These are phyloP conservation scores for Pollenia amentaria DNA, from an alignment of 2,888 invertebrate genomes.

Conservation along the genomic window DNA sequence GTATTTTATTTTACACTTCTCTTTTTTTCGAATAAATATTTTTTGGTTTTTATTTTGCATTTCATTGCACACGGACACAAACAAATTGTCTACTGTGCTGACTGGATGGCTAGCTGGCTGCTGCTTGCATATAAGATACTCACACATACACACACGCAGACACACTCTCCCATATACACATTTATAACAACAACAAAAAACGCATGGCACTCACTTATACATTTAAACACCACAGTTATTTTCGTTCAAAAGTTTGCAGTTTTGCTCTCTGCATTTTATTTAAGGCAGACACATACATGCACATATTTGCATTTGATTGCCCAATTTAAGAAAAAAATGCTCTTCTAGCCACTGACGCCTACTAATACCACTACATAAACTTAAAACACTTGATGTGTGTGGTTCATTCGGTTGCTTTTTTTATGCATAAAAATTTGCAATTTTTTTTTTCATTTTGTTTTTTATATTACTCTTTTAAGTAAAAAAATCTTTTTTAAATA, in stretches of 20 bases:
- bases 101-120: constrained; percentile 25
- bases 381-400: constrained; percentile 71
- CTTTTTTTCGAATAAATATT: constrained; percentile 52
- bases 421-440: constrained; percentile 75
- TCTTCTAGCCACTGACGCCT: constrained; percentile 68
- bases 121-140: constrained; percentile 33
- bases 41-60: constrained; percentile 70
- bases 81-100: constrained; percentile 48
- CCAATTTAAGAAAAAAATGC: neutral
- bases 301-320: constrained; percentile 19
- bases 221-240: constrained; percentile 15
- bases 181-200: neutral
- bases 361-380: constrained; percentile 66
- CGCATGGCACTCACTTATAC: neutral
- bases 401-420: constrained; percentile 67
- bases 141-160: constrained; percentile 29
- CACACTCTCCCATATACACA: constrained; percentile 13
- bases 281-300: constrained; percentile 4
- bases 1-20: constrained; percentile 5
- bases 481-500: constrained; percentile 20
- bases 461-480: constrained; percentile 45
- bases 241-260: neutral
- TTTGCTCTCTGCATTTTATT: constrained; percentile 52
- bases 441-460: constrained; percentile 54
- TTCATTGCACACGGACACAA: constrained; percentile 72